Conservation (phyloP, 2,113 vertebrate species). For the Myanophis thanlyinensis region DNA sequence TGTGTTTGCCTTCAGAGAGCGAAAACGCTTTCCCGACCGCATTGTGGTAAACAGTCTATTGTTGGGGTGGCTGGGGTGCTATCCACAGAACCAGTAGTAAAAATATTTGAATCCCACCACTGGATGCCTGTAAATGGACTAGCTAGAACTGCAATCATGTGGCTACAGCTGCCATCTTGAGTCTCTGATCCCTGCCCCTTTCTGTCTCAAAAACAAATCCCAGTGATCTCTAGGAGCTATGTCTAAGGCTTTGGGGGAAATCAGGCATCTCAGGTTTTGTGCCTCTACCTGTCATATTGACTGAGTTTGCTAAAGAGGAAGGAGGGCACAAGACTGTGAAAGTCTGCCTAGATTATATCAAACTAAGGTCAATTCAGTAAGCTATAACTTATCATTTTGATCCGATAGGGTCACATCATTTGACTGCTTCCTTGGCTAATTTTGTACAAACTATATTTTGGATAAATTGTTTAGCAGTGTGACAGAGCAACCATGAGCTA, state of each 20-base stretch:
- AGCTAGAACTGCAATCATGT: neutral
- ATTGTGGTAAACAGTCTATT: too few relatives aligned
- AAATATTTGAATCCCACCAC: too few relatives aligned
- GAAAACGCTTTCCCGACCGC: too few relatives aligned
- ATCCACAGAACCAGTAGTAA: too few relatives aligned
- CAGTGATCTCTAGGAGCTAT: neutral
- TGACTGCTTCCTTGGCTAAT: slow-evolving; percentile 55
- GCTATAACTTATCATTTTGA: slow-evolving; percentile 41
- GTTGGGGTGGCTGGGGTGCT: too few relatives aligned
- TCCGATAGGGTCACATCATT: slow-evolving; percentile 51
- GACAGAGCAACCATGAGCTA: slow-evolving; percentile 52
- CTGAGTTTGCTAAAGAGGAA: neutral
- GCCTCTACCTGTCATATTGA: neutral
- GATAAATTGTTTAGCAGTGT: slow-evolving; percentile 52
- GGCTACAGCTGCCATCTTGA: neutral
- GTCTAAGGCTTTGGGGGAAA: neutral
- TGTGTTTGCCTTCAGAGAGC: too few relatives aligned
- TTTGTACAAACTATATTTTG: slow-evolving; percentile 48
- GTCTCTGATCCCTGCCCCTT: neutral
- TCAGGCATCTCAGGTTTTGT: neutral
- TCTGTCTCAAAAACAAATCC: neutral
- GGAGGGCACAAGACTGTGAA: neutral
- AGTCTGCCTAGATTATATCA: slow-evolving; percentile 40
- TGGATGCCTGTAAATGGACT: neutral
- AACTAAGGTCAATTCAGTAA: slow-evolving; percentile 33